Base-by-base conservation (phyloP, 1,140 invertebrate genomes). In the Cydia amplana region DNA sequence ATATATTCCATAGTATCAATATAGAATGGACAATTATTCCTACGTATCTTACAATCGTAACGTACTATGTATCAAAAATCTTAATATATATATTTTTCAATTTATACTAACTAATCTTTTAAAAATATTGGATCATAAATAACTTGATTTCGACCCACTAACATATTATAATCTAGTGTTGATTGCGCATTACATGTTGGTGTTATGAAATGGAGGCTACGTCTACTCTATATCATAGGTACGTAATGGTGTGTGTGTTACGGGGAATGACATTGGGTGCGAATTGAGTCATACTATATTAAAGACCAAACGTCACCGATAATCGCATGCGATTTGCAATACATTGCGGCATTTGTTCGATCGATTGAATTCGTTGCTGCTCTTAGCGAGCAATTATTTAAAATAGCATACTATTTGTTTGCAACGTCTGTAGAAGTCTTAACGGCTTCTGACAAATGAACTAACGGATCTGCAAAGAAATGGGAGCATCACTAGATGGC, bases 11-110 rank as follows among this genome's bases (percentile, higher is more conserved):
- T 60, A 60, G 55, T 60, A 67, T 75, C 16, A 36, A 74, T 74
- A 74, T 75, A 78, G 32, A 70, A 70, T 84, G 82, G 82, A 85
- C 83, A 81, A 76, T 79, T 79, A 79, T 64, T 74, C 46, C 25
- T 72, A 74, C 14, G 20, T 78, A 75, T 73, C 76, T 80, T 80
- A 73, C 74, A 74, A 55, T 75, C 67, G 32, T 78, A 74, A 72
- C 78, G 80, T 82, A 78, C 78, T 79, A 78, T 73, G 84, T 87
- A 86, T 87, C 83, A 86, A 86, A 86, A 86, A 83, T 84, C 79
- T 82, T 85, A 80, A 76, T 76, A 74, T 75, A 60, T 77, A 67
- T 72, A 55, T 76, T 64, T 49, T 60, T 79, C 73, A 77, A 82
- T 83, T 84, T 83, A 83, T 74, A 81, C 83, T 85, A 82, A 76